Percentiles rank a stretch among this genome's conserved stretches.
These are phyloP conservation scores for Tauraco hartlaubi DNA, from an alignment of 2,797 vertebrate genomes.

Conservation along the genomic window DNA sequence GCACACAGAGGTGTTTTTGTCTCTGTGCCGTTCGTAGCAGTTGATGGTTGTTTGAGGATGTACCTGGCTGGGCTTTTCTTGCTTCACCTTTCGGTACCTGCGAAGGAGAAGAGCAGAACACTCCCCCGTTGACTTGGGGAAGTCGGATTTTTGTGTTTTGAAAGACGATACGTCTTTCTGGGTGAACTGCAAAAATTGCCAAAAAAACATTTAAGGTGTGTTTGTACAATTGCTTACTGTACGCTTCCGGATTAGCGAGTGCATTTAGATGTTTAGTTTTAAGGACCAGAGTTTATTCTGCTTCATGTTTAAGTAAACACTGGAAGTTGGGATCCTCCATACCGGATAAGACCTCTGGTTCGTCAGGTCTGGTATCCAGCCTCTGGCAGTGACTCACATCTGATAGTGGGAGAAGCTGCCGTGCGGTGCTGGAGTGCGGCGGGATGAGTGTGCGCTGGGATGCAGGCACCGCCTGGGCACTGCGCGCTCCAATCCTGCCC, in stretches of 20 bases:
- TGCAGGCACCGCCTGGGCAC: background rate
- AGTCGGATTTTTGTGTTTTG: background rate
- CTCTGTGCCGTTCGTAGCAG: background rate
- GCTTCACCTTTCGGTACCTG: background rate
- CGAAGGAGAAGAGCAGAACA: background rate
- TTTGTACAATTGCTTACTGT: conserved; percentile 66
- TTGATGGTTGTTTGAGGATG: background rate
- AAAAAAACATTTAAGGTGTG: conserved; percentile 54
- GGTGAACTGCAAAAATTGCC: conserved; percentile 8
- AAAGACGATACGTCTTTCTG: background rate
- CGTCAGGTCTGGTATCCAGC: conserved; percentile 20
- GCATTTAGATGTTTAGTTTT: conserved; percentile 76
- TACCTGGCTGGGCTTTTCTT: background rate
- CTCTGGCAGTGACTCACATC: conserved; percentile 57
- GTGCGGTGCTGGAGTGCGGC: rapidly evolving
- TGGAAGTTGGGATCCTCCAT: conserved; percentile 37
- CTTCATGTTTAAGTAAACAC: conserved; percentile 74
- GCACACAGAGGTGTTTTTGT: background rate
- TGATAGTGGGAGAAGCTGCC: background rate
- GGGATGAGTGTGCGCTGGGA: background rate
- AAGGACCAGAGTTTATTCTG: conserved; percentile 72
- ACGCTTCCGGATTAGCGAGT: conserved; percentile 53
- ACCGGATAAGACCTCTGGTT: conserved; percentile 57
- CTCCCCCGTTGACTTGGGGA: background rate
- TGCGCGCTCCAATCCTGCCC: rapidly evolving